Evolutionary conservation across 64 coral and sea anemone species (phyloP), one percentile per base, ranked within the genome.

Genomic region (Stichodactyla mertensii): DNA sequence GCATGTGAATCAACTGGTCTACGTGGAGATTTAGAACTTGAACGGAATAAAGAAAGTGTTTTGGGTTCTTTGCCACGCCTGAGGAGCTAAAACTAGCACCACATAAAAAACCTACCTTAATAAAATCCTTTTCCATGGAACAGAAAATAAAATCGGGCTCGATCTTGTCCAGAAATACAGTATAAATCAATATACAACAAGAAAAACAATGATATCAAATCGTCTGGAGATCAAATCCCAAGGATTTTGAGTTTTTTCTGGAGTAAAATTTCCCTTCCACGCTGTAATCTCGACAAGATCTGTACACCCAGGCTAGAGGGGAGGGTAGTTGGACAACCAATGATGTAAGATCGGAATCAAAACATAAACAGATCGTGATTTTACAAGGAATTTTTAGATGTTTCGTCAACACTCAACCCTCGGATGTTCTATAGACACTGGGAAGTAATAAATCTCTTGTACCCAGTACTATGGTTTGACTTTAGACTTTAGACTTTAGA

Each of bases 341-440:
- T 85, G 83, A 85, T 85, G 83, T 85, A 85, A 85, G 18, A 85
- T 23, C 56, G 18, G 2, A 85, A 85, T 85, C 83, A 57, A 85
- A 85, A 85, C 83, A 85, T 61, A 26, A 85, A 85, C 82, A 84
- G 57, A 85, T 81, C 31, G 36, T 5, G 2, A 52, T 55, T 55
- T 84, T 84, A 4, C 82, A 12, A 13, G 83, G n/a, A 61, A 57
- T 12, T 24, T 24, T 64, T 61, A 85, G 55, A 61, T 55, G 54
- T 85, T 85, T 85, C 83, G 64, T 85, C 83, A 85, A 20, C 20
- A 54, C n/a, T 15, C 78, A 52, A 22, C 16, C 78, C 78, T 53
- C 27, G 11, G 78, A 53, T 81, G 78, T 81, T 81, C 77, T 20
- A 11, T 81, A 54, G 83, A 62, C 55, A 57, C 54, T 85, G 83